Percentiles rank a stretch among this genome's conserved stretches.
These are phyloP conservation scores for Drosophila demipolita DNA, from an alignment of 2,888 invertebrate species.

Conservation along the genomic window DNA sequence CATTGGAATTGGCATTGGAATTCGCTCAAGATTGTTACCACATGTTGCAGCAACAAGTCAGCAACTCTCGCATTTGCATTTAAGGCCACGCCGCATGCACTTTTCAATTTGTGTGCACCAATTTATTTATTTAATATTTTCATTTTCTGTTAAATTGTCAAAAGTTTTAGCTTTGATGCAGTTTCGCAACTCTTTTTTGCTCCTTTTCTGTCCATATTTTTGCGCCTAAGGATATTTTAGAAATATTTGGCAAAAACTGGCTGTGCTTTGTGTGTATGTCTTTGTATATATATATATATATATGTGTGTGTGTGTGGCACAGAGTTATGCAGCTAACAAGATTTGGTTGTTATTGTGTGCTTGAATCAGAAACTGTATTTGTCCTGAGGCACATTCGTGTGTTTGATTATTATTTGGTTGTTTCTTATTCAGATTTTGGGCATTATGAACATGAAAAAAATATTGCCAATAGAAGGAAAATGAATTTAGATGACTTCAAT, in stretches of 20 bases:
- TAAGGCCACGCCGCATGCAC: constrained; percentile 2
- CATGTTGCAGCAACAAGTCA: constrained; percentile 61
- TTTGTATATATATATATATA: constrained; percentile 10
- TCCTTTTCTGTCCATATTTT: constrained; percentile 10
- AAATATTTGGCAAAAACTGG: constrained; percentile 37
- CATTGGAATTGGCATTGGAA: constrained; percentile 55
- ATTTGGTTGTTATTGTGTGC: constrained; percentile 42
- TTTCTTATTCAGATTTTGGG: not conserved
- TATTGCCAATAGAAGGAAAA: constrained; percentile 33
- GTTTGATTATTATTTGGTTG: constrained; percentile 43
- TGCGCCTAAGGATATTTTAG: constrained; percentile 65
- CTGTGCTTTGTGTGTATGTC: not conserved
- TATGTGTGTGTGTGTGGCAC: constrained; percentile 25
- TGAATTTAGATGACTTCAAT: constrained; percentile 55
- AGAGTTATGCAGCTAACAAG: constrained; percentile 52
- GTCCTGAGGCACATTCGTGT: constrained; percentile 70
- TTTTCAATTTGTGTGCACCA: constrained; percentile 26
- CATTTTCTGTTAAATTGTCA: constrained; percentile 35
- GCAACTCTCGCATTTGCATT: constrained; percentile 41
- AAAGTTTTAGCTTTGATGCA: constrained; percentile 30
- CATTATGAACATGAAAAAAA: not conserved
- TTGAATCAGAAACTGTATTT: constrained; percentile 51
- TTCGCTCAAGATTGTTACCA: constrained; percentile 41
- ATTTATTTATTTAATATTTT: constrained; percentile 37
- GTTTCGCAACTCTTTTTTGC: constrained; percentile 18